Conservation (phyloP, 2,888 invertebrate genomes). For the Chymomyza caudatula region DNA sequence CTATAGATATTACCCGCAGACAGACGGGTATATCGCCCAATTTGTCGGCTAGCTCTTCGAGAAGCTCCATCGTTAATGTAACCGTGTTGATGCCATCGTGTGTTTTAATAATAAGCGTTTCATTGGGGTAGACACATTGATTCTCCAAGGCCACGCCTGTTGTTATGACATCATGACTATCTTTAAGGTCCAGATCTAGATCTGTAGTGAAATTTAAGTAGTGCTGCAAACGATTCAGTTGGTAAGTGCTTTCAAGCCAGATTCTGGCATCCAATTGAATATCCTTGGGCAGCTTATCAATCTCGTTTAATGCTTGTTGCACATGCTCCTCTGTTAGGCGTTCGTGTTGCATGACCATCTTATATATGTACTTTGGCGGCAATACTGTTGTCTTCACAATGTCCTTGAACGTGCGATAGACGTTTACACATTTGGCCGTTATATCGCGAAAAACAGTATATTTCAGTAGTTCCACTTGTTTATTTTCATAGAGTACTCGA, state of each 20-base stretch:
- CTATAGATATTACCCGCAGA: slow-evolving; percentile 35
- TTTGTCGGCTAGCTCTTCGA: slow-evolving; percentile 21
- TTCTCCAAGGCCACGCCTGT: slow-evolving; percentile 2
- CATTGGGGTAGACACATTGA: not conserved
- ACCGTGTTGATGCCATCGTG: slow-evolving; percentile 39
- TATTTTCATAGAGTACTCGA: not conserved
- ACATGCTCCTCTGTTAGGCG: slow-evolving; percentile 1
- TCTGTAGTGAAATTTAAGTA: slow-evolving; percentile 4
- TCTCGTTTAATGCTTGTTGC: slow-evolving; percentile 4
- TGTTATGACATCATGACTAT: not conserved
- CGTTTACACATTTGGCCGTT: slow-evolving; percentile 21
- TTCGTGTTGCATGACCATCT: not conserved
- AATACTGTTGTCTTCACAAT: not conserved
- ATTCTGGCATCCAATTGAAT: not conserved
- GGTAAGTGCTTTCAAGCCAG: slow-evolving; percentile 46
- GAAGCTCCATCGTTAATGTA: slow-evolving; percentile 8
- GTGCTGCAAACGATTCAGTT: slow-evolving; percentile 32
- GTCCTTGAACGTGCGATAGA: slow-evolving; percentile 19
- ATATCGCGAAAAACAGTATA: slow-evolving; percentile 18
- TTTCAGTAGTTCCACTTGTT: not conserved
- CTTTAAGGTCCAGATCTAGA: slow-evolving; percentile 3
- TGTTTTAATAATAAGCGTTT: slow-evolving; percentile 6
- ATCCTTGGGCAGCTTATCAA: not conserved
- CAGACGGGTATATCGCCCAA: slow-evolving; percentile 17
- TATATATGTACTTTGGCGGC: slow-evolving; percentile 36